Percentiles rank a stretch among this genome's conserved stretches.
Evolutionary conservation across 2,113 vertebrate species (phyloP).

Genomic region (Aspidoscelis tigris): DNA sequence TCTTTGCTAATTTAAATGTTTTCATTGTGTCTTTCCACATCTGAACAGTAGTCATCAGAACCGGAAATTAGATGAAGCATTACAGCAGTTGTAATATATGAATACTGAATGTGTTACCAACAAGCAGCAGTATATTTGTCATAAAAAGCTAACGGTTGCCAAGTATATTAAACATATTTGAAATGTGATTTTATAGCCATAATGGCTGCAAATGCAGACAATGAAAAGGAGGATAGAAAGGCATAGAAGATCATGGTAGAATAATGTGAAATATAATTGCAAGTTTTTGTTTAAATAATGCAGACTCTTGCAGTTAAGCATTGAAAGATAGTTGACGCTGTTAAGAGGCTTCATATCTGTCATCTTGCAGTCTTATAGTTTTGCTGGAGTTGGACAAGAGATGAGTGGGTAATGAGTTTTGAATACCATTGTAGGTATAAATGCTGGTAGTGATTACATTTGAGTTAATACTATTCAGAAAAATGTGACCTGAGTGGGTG

Average conservation of each 20-base stretch:
- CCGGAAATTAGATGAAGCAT: background rate
- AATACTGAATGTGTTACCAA: background rate
- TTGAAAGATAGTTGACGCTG: background rate
- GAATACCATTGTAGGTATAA: background rate
- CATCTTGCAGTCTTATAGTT: too few relatives aligned
- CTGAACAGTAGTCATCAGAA: background rate
- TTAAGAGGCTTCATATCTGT: too few relatives aligned
- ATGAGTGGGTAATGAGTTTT: too few relatives aligned
- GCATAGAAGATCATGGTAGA: background rate
- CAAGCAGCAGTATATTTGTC: background rate
- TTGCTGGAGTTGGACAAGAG: background rate
- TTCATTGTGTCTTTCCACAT: background rate
- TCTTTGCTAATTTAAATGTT: background rate
- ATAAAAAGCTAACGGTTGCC: background rate
- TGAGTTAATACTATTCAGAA: background rate
- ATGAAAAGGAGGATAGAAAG: background rate
- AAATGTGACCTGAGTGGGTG: background rate
- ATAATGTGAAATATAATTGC: background rate
- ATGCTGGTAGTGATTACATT: background rate
- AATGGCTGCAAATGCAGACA: background rate
- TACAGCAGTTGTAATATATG: background rate
- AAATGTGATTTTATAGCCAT: background rate
- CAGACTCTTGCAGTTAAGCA: background rate
- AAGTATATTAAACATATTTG: background rate
- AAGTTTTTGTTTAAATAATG: background rate